These are phyloP conservation scores for Todiramphus chloris DNA, from an alignment of 2,113 vertebrate genomes.

Conservation along the genomic window DNA sequence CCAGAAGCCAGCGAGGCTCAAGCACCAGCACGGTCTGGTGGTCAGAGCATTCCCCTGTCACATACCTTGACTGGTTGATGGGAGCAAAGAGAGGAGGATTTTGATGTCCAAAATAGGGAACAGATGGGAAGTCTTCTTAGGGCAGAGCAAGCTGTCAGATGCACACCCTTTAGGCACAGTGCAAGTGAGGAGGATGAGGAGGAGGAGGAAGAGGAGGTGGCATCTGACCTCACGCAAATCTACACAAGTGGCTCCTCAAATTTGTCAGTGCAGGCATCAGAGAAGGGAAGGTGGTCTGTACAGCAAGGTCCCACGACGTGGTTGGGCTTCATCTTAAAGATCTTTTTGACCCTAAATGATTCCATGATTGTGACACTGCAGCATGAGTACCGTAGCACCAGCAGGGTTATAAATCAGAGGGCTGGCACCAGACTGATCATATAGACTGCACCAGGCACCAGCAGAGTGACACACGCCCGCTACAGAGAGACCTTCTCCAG, in stretches of 20 bases:
- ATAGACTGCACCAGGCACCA: not conserved
- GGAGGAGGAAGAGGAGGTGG: not conserved
- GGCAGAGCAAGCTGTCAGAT: not conserved
- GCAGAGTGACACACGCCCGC: not conserved
- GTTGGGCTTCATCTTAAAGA: not conserved
- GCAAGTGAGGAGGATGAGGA: not conserved
- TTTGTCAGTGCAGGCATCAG: not conserved
- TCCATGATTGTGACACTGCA: not conserved
- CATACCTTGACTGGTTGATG: not conserved
- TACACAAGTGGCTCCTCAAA: not conserved
- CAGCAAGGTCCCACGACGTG: not conserved
- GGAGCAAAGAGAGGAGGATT: not conserved
- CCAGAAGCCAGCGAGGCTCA: not conserved
- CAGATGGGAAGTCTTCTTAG: not conserved
- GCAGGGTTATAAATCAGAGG: not conserved
- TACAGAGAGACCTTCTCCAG: not conserved
- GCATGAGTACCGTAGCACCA: not conserved
- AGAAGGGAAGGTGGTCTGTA: not conserved
- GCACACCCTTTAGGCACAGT: not conserved
- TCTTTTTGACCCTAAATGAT: not conserved
- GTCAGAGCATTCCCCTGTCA: not conserved
- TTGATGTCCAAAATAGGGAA: not conserved
- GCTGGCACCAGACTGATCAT: not conserved
- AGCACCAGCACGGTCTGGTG: not conserved
- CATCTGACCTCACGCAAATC: not conserved